Evolutionary conservation across 2,888 invertebrate species (phyloP).

Genomic region (Andrena haemorrhoa): DNA sequence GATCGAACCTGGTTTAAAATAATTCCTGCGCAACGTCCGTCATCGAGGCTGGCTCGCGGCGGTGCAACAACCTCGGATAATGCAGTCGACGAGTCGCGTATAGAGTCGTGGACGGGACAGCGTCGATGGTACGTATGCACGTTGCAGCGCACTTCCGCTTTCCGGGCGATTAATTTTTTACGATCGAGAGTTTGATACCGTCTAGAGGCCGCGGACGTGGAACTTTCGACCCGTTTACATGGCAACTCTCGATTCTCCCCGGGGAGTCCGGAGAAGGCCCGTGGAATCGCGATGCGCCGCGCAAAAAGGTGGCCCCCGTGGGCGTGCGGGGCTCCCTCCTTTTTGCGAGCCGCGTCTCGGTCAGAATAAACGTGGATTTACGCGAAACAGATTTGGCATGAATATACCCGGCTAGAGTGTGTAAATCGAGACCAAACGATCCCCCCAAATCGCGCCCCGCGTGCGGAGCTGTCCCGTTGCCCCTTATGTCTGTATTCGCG

Average conservation of each 20-base stretch:
- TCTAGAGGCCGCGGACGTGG: conserved; percentile 39
- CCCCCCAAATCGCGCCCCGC: neutral
- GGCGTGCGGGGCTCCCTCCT: neutral
- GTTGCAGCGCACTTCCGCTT: conserved; percentile 50
- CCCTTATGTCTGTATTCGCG: neutral
- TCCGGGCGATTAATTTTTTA: conserved; percentile 65
- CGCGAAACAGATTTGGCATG: conserved; percentile 14
- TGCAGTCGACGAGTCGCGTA: conserved; percentile 38
- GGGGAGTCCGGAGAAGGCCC: neutral
- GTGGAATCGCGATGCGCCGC: neutral
- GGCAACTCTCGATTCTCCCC: conserved; percentile 21
- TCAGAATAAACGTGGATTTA: conserved; percentile 1
- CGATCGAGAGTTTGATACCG: conserved; percentile 44
- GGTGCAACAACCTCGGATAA: conserved; percentile 61
- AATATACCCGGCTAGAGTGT: conserved; percentile 1
- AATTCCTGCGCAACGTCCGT: conserved; percentile 19
- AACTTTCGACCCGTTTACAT: conserved; percentile 54
- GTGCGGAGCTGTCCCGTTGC: neutral
- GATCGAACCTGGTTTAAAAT: neutral
- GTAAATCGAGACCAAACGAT: conserved; percentile 1
- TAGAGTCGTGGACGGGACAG: conserved; percentile 36
- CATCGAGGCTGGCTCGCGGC: conserved; percentile 12
- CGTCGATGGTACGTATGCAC: conserved; percentile 24
- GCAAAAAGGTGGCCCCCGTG: conserved; percentile 2
- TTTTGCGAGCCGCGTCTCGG: neutral